Evolutionary conservation across 2,888 invertebrate genomes (phyloP), one percentile per base, ranked within the genome.

Genomic region (Parnassius mnemosyne): DNA sequence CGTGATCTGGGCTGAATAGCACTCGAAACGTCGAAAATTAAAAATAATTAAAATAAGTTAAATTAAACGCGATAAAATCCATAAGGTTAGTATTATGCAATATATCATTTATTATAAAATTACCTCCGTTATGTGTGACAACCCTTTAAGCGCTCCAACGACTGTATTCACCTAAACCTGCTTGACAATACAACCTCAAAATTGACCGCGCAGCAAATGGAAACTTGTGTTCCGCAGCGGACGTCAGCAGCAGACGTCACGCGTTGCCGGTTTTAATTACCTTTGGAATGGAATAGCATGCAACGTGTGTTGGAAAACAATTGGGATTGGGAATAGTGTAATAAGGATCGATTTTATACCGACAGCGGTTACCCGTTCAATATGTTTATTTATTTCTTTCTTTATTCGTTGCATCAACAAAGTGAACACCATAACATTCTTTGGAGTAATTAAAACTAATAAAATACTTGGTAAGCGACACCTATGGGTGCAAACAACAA

Each of bases 251-350:
- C 49, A 49, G 49, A 49, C 49, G 34, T 12, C 34, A 13, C 34
- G 25, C n/a, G 53, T 7, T 10, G 34, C 47, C n/a, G 34, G 34
- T 34, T 47, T 12, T 56, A 56, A 56, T 56, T 56, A 56, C 56
- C 47, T 49, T 25, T 47, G n/a, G 25, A 56, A 47, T 56, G 25
- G 56, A 47, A 47, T 49, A 47, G 56, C 47, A 47, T 20, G 56
- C 47, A 9, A 12, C 34, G 34, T 34, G 34, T 56, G 47, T 56
- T 13, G n/a, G 13, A 25, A 49, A 49, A 49, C 25, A 47, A 34
- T 47, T 3, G 16, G 43, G 3, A 54, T 47, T 3, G 16, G 43
- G 3, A 54, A 0, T 12, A 1, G 53, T 42, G 34, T 54, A 16
- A 16, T 43, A 10, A 43, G 25, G 51, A 2, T 51, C 34, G 5